phyloP scores from a whole-genome alignment of 2,888 invertebrate genomes.

The Agapetus fuscipes region DNA sequence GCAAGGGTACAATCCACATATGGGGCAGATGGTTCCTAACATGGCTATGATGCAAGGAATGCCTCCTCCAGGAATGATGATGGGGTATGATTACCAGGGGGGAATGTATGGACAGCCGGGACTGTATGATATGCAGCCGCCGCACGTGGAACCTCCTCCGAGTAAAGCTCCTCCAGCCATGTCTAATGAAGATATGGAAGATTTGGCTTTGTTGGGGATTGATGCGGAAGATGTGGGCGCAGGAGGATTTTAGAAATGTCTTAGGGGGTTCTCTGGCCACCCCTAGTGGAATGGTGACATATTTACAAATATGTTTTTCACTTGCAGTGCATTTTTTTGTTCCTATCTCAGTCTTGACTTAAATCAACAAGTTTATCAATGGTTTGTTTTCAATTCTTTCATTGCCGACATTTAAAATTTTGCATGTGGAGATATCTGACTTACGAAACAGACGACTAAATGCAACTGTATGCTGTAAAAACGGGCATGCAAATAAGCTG shows the following conservation, averaged over 20 bases:
- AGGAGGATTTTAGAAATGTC: constrained; percentile 24
- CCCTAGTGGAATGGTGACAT: too few relatives aligned
- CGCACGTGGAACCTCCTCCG: constrained; percentile 4
- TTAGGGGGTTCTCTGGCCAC: too few relatives aligned
- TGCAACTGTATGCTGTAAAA: too few relatives aligned
- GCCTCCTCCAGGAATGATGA: constrained; percentile 11
- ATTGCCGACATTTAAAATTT: too few relatives aligned
- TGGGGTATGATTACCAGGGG: constrained; percentile 16
- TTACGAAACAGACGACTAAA: too few relatives aligned
- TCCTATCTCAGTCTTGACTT: too few relatives aligned
- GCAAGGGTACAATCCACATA: constrained; percentile 2
- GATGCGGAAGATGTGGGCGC: constrained; percentile 71
- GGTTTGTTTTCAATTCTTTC: too few relatives aligned
- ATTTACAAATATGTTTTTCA: too few relatives aligned
- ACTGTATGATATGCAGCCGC: constrained; percentile 12
- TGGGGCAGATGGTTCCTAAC: constrained; percentile 3
- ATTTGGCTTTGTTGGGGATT: constrained; percentile 77
- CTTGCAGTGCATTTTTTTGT: too few relatives aligned
- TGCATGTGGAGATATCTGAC: too few relatives aligned
- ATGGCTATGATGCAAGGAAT: constrained; percentile 15
- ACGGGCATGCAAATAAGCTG: too few relatives aligned
- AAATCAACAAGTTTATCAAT: too few relatives aligned
- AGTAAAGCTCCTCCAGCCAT: constrained; percentile 29
- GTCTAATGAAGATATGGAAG: constrained; percentile 52
- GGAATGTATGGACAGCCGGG: constrained; percentile 23